Evolutionary conservation across 2,113 vertebrate species (phyloP).

Genomic region (Tichodroma muraria): DNA sequence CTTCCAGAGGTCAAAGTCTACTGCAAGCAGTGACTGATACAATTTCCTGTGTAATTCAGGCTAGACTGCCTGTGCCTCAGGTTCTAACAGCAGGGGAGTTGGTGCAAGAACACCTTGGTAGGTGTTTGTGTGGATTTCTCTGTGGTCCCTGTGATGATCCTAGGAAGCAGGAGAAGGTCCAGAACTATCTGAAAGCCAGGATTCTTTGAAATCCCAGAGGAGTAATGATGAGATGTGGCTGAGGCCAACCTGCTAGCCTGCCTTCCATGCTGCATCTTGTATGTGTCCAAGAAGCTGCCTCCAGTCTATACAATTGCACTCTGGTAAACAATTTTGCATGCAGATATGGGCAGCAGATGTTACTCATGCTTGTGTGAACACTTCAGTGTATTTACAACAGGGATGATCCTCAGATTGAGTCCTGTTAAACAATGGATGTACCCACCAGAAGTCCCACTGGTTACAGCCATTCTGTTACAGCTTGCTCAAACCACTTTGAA

Average conservation of each 20-base stretch:
- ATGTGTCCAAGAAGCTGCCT: constrained; percentile 24
- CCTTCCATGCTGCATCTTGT: not conserved
- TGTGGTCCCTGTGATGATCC: not conserved
- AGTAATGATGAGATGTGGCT: not conserved
- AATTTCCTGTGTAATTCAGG: not conserved
- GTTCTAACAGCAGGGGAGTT: not conserved
- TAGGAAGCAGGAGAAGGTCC: not conserved
- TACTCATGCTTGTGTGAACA: constrained; percentile 41
- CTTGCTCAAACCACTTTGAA: not conserved
- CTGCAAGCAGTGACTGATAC: not conserved
- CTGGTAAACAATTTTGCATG: constrained; percentile 55
- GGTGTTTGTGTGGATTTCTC: not conserved
- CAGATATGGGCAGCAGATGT: constrained; percentile 51
- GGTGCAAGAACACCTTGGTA: not conserved
- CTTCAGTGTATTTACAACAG: constrained; percentile 19
- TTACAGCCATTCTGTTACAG: not conserved
- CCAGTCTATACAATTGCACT: constrained; percentile 8
- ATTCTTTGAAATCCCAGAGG: not conserved
- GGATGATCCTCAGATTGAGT: not conserved
- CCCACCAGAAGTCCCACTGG: constrained; percentile 7
- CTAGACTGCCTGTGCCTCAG: not conserved
- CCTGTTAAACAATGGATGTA: not conserved
- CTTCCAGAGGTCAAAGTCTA: constrained; percentile 49
- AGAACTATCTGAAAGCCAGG: not conserved
- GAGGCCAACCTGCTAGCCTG: not conserved